These are phyloP conservation scores for Acleris emargana DNA, from an alignment of 2,888 invertebrate species.

Conservation along the genomic window DNA sequence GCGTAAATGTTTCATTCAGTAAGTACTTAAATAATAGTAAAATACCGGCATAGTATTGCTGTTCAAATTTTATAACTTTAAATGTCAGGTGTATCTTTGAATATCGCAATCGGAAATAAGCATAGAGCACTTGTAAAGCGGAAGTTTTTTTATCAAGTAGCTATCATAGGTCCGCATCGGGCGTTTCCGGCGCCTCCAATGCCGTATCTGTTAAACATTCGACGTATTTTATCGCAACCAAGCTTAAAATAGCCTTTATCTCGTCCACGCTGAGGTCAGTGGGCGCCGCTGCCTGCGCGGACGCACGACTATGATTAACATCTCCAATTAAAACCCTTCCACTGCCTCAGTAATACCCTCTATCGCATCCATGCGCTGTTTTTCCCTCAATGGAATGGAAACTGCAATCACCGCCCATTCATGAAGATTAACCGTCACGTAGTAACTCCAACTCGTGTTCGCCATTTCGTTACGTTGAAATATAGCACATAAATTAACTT, in stretches of 20 bases:
- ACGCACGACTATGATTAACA: conserved; percentile 68
- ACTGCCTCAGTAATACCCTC: conserved; percentile 48
- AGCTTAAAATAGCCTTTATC: conserved; percentile 81
- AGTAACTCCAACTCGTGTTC: conserved; percentile 33
- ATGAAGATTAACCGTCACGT: conserved; percentile 36
- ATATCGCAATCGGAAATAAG: conserved; percentile 25
- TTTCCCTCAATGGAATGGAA: conserved; percentile 39
- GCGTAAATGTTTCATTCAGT: conserved; percentile 30
- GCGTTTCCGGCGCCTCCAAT: conserved; percentile 73
- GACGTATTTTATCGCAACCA: conserved; percentile 72
- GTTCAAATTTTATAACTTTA: conserved; percentile 8
- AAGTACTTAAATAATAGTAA: conserved; percentile 12
- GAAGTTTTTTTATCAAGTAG: conserved; percentile 47
- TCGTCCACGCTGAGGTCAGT: conserved; percentile 78
- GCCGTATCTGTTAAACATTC: conserved; percentile 70
- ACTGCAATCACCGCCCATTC: conserved; percentile 35
- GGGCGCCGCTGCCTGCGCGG: conserved; percentile 63
- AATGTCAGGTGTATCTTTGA: conserved; percentile 3
- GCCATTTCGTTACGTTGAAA: conserved; percentile 26
- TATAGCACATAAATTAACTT: conserved; percentile 12
- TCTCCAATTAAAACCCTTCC: conserved; percentile 65
- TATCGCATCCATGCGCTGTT: conserved; percentile 45
- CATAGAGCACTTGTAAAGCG: conserved; percentile 38
- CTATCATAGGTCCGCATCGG: conserved; percentile 54
- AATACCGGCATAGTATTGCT: conserved; percentile 5